Conservation (phyloP, 2,888 invertebrate genomes). For the Drosophila anceps region DNA sequence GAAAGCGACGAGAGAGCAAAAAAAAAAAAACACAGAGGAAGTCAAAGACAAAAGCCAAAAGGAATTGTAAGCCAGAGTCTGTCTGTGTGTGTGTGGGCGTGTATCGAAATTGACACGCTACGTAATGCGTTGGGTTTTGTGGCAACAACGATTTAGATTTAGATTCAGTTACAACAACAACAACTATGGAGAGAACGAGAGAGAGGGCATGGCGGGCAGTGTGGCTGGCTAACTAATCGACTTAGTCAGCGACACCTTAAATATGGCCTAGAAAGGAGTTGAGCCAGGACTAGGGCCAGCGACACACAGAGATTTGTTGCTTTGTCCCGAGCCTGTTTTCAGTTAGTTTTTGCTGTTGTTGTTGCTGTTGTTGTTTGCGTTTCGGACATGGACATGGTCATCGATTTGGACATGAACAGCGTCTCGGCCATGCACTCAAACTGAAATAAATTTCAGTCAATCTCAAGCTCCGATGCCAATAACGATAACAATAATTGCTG, state of each 20-base stretch:
- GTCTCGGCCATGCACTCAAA: constrained; percentile 66
- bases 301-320: neutral
- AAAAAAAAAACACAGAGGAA: constrained; percentile 23
- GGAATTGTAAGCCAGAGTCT: constrained; percentile 23
- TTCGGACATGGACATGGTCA: constrained; percentile 15
- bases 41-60: constrained; percentile 39
- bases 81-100: constrained; percentile 49
- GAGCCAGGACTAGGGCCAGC: neutral
- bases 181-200: neutral
- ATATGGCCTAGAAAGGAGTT: constrained; percentile 36
- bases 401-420: constrained; percentile 30
- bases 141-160: constrained; percentile 41
- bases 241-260: constrained; percentile 77
- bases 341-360: neutral
- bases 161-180: constrained; percentile 21
- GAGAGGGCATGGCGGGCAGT: neutral
- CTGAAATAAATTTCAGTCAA: constrained; percentile 79
- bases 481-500: constrained; percentile 82
- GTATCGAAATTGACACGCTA: constrained; percentile 70
- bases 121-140: constrained; percentile 70
- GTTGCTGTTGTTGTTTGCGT: constrained; percentile 30
- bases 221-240: constrained; percentile 63
- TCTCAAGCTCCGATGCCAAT: constrained; percentile 78
- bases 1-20: constrained; percentile 23
- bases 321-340: constrained; percentile 26